Conservation (phyloP, 2,888 invertebrate species). For the Drymonia ruficornis region DNA sequence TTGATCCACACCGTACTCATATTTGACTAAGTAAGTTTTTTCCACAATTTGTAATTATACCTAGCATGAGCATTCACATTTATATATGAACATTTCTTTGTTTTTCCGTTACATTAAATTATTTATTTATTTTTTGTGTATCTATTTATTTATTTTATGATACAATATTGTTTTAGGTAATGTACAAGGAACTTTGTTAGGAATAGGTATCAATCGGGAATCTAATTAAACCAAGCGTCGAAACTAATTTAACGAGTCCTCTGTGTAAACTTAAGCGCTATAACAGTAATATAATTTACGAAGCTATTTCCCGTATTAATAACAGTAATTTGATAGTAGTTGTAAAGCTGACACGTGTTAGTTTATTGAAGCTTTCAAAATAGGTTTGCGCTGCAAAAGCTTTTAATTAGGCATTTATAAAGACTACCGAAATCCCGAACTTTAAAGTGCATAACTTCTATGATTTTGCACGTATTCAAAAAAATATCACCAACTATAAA, state of each 20-base stretch:
- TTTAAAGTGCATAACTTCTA: too few species aligned
- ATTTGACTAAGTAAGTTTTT: constrained; percentile 39
- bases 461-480: too few species aligned
- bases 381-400: constrained; percentile 8
- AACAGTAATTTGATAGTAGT: constrained; percentile 13
- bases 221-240: constrained; percentile 11
- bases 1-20: constrained; percentile 41
- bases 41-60: constrained; percentile 64
- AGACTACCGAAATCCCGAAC: too few species aligned
- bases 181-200: constrained; percentile 12
- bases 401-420: background rate
- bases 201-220: constrained; percentile 8
- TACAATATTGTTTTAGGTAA: constrained; percentile 14
- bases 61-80: constrained; percentile 65
- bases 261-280: constrained; percentile 16
- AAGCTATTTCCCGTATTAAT: constrained; percentile 8
- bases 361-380: constrained; percentile 12
- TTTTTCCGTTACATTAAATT: constrained; percentile 34
- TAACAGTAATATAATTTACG: constrained; percentile 13
- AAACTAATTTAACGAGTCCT: constrained; percentile 16
- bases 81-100: constrained; percentile 29
- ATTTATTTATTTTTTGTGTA: constrained; percentile 33
- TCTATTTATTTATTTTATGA: constrained; percentile 43
- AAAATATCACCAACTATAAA: too few species aligned
- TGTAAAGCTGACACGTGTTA: constrained; percentile 12